Evolutionary conservation across 92 coral and sea anemone genomes (phyloP), one percentile per base, ranked within the genome.

Genomic region (Palythoa grandis): DNA sequence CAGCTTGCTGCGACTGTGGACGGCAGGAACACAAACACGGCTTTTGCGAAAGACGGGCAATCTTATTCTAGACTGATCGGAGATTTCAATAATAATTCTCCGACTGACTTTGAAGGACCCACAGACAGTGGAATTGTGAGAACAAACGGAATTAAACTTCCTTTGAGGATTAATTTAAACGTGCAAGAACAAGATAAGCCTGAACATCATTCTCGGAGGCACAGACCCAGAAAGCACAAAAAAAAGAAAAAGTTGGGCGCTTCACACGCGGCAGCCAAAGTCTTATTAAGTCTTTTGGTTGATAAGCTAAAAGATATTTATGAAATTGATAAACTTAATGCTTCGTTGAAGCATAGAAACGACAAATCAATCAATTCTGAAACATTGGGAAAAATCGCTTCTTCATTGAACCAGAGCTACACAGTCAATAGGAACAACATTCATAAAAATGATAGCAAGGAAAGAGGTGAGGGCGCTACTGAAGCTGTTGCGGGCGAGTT

Each of bases 221-320:
- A 56, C 73, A 71, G 12, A 88, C 83, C 71, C 91, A 88, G 77
- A 60, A 74, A 88, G 77, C 66, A 61, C 88, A 57, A 91, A 83
- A 57, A 82, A 72, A 82, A 88, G 70, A 84, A 83, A 53, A 24
- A 47, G 4, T 25, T 60, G 37, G 86, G 88, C 52, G 84, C 91
- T 43, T 43, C 50, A 15, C 87, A 78, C 65, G 60, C 69, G 65
- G 88, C 89, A 15, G 89, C 95, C 5, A 94, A 90, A 58, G 88
- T 94, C 11, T 89, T 94, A 23, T 13, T 94, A 74, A 87, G 91
- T 12, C 87, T 94, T 70, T 88, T 94, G 52, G 98, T 94, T 24
- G 98, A 94, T 79, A 94, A 94, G 67, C 77, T 94, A 83, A 92
- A 93, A 86, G 98, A 94, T 50, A 94, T 94, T 57, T 94, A 94